Conservation (phyloP, 2,888 invertebrate genomes). For the Brachypalpus laphriformis region DNA sequence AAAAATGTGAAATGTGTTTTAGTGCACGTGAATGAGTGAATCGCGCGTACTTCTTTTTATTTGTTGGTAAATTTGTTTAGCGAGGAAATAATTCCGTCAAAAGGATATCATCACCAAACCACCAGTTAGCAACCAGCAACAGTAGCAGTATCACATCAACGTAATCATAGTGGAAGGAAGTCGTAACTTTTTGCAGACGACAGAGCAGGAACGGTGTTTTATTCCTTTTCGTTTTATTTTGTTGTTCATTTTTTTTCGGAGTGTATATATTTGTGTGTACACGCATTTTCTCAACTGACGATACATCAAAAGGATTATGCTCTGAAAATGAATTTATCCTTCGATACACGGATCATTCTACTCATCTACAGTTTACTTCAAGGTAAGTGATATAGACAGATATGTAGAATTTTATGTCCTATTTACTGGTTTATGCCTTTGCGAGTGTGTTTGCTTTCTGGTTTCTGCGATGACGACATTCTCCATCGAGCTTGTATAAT, state of each 20-base stretch:
- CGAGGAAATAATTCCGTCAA: slow-evolving; percentile 60
- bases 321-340: slow-evolving; percentile 81
- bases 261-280: slow-evolving; percentile 5
- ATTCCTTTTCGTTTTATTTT: neutral
- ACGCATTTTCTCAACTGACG: slow-evolving; percentile 66
- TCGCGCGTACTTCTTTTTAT: slow-evolving; percentile 57
- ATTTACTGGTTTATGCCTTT: neutral
- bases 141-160: neutral
- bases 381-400: slow-evolving; percentile 74
- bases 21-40: slow-evolving; percentile 69
- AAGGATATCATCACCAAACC: slow-evolving; percentile 48
- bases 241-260: neutral
- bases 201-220: neutral
- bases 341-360: slow-evolving; percentile 80
- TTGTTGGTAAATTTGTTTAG: slow-evolving; percentile 58
- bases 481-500: slow-evolving; percentile 13
- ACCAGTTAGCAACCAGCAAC: slow-evolving; percentile 5
- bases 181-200: slow-evolving; percentile 21
- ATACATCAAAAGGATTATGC: slow-evolving; percentile 79
- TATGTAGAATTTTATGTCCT: slow-evolving; percentile 10
- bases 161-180: slow-evolving; percentile 33
- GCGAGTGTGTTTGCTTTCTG: slow-evolving; percentile 8
- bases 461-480: neutral
- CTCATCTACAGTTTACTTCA: slow-evolving; percentile 77
- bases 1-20: slow-evolving; percentile 46